phyloP scores from a whole-genome alignment of 2,888 invertebrate genomes.

The Mylabris sibirica region DNA sequence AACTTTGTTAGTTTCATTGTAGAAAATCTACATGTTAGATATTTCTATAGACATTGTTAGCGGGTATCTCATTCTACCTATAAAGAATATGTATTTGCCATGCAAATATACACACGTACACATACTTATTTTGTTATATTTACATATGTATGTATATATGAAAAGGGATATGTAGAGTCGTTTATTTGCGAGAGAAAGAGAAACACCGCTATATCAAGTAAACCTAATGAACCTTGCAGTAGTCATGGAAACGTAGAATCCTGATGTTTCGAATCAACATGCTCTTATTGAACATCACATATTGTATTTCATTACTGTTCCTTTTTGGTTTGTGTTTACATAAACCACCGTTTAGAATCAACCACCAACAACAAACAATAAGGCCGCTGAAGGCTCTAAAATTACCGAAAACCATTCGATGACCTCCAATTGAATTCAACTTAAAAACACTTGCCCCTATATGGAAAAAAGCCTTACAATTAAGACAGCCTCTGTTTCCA shows the following conservation, averaged over 20 bases:
- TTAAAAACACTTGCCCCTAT: too few relatives aligned
- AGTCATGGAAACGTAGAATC: constrained; percentile 48
- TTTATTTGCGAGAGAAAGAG: constrained; percentile 29
- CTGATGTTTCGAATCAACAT: constrained; percentile 51
- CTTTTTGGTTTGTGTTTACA: constrained; percentile 31
- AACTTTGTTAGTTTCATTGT: constrained; percentile 19
- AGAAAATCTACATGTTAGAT: constrained; percentile 9
- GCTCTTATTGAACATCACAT: constrained; percentile 52
- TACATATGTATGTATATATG: constrained; percentile 18
- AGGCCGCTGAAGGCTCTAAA: background rate
- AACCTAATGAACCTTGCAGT: constrained; percentile 50
- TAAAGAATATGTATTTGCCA: constrained; percentile 24
- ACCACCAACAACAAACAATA: constrained; percentile 12
- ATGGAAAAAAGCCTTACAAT: too few relatives aligned
- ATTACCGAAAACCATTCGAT: background rate
- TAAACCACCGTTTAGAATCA: constrained; percentile 14
- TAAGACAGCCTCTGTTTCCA: too few relatives aligned
- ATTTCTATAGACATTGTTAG: constrained; percentile 19
- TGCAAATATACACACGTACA: constrained; percentile 26
- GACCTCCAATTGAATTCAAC: background rate
- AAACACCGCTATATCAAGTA: constrained; percentile 40
- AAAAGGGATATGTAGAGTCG: constrained; percentile 22
- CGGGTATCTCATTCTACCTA: constrained; percentile 7
- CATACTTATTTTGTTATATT: constrained; percentile 13
- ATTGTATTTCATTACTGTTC: constrained; percentile 50